A percentile compares a stretch with the other conserved stretches of the same genome.
Evolutionary conservation across 1,140 invertebrate species (phyloP).

Genomic region (Sinella curviseta): DNA sequence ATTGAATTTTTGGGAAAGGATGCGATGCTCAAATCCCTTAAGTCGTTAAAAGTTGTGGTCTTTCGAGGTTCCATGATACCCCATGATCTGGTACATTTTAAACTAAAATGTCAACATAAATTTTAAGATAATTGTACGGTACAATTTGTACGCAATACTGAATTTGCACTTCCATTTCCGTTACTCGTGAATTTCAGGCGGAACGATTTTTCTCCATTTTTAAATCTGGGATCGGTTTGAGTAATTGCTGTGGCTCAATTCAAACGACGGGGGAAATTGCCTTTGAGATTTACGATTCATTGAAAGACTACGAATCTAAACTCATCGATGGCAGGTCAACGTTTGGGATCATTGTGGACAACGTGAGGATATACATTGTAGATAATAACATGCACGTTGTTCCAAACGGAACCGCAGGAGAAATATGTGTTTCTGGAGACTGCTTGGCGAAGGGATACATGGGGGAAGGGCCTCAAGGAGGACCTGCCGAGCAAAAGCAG

Average conservation of each 20-base stretch:
- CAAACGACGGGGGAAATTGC: constrained; percentile 22
- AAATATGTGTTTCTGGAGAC: constrained; percentile 33
- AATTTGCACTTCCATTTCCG: no score
- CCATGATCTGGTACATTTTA: not conserved
- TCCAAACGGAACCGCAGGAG: constrained; percentile 24
- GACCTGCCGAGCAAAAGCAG: not conserved
- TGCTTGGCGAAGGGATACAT: constrained; percentile 34
- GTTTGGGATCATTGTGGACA: constrained; percentile 24
- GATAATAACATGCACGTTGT: constrained; percentile 2
- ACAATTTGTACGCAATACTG: not conserved
- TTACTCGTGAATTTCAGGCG: not conserved
- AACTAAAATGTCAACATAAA: no score
- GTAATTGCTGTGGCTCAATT: not conserved
- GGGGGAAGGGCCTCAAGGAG: no score
- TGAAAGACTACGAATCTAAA: not conserved
- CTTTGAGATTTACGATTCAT: not conserved
- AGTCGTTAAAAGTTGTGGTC: constrained; percentile 16
- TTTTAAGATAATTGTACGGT: no score
- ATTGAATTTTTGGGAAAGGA: not conserved
- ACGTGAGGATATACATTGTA: constrained; percentile 36
- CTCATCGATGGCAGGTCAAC: not conserved
- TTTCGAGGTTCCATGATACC: not conserved
- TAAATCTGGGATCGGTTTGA: not conserved
- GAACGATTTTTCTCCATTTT: constrained; percentile 12
- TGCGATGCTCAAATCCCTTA: not conserved